A percentile compares a stretch with the other conserved stretches of the same genome.
Conservation (phyloP, 2,797 vertebrate genomes). For the Botia almorhae region DNA sequence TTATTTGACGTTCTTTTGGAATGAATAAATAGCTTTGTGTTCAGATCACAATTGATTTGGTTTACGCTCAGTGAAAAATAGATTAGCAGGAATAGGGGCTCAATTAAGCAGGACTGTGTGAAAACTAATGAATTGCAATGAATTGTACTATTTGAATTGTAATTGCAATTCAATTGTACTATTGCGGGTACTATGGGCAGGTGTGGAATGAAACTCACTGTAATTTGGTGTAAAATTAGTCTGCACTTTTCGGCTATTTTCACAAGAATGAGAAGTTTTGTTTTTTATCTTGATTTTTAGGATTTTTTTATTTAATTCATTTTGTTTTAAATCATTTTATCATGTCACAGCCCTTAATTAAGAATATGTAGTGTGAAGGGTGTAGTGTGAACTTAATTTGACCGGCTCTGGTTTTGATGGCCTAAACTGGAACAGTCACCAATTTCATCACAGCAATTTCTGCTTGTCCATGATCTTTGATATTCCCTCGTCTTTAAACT, state of each 20-base stretch:
- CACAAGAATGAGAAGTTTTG: too few species aligned
- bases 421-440: slow-evolving; percentile 11
- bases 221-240: background rate
- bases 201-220: background rate
- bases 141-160: too few species aligned
- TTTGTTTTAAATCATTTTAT: too few species aligned
- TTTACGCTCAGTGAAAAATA: background rate
- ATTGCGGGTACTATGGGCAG: too few species aligned
- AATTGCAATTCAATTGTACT: too few species aligned
- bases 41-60: background rate
- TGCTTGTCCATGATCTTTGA: background rate
- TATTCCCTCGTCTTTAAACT: slow-evolving; percentile 1
- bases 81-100: background rate
- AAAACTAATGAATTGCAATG: background rate
- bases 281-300: too few species aligned
- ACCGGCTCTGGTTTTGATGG: slow-evolving; percentile 10
- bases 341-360: too few species aligned
- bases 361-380: too few species aligned
- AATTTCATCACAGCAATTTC: background rate
- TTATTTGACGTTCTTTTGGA: background rate
- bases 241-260: background rate
- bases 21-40: slow-evolving; percentile 4
- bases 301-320: too few species aligned
- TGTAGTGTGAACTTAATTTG: background rate
- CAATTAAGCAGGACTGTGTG: too few species aligned